These are phyloP conservation scores for Ischnura elegans DNA, from an alignment of 2,888 invertebrate species.

Conservation along the genomic window DNA sequence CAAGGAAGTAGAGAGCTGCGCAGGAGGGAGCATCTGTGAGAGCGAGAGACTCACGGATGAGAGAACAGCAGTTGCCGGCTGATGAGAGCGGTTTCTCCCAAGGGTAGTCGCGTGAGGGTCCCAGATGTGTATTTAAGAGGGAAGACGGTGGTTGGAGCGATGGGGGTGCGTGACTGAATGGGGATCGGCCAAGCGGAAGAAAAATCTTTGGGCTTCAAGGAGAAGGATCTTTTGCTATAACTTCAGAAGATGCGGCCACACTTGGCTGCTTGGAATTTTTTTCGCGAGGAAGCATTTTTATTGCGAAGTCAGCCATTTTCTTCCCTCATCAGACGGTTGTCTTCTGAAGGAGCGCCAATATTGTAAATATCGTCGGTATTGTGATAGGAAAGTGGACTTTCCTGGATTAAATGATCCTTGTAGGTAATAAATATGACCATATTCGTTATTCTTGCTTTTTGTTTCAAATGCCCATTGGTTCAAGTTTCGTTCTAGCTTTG, in stretches of 20 bases:
- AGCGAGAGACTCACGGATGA: neutral
- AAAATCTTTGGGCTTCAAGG: neutral
- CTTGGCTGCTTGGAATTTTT: too few relatives aligned
- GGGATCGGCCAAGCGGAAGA: neutral
- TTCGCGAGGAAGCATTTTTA: too few relatives aligned
- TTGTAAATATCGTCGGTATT: too few relatives aligned
- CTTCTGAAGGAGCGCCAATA: too few relatives aligned
- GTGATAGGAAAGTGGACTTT: neutral
- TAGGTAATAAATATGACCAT: neutral
- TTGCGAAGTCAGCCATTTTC: neutral
- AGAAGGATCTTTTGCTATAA: neutral
- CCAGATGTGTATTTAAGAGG: neutral
- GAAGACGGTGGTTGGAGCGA: neutral
- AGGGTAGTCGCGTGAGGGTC: neutral
- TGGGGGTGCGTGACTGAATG: neutral
- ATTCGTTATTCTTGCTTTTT: neutral
- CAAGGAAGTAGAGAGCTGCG: too few relatives aligned
- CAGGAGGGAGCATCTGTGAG: too few relatives aligned
- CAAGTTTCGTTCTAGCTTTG: too few relatives aligned
- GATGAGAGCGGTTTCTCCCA: too few relatives aligned
- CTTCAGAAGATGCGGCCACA: neutral
- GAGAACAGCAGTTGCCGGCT: too few relatives aligned
- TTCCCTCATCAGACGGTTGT: neutral
- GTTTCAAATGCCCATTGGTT: neutral
- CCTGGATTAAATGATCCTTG: neutral